Percentiles rank a stretch among this genome's conserved stretches.
Evolutionary conservation across 2,797 vertebrate genomes (phyloP).

Genomic region (Masticophis lateralis): DNA sequence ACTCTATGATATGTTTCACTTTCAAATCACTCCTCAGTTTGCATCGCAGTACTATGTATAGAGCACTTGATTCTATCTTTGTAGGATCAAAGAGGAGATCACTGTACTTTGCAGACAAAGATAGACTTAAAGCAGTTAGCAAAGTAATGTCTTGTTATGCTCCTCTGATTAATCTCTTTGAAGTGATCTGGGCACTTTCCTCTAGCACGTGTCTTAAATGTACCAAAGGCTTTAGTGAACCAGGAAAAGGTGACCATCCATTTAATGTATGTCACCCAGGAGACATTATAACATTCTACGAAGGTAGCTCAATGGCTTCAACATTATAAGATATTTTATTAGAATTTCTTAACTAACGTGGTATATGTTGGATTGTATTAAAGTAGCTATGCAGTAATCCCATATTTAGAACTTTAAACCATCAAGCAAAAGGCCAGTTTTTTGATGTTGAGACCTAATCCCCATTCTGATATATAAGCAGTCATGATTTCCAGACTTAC

Average conservation of each 20-base stretch:
- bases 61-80: constrained; percentile 51
- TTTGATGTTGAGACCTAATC: not conserved
- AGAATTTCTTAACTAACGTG: not conserved
- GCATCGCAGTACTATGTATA: constrained; percentile 55
- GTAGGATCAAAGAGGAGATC: constrained; percentile 67
- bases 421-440: not conserved
- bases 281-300: constrained; percentile 41
- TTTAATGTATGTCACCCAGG: constrained; percentile 54
- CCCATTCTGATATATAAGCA: not conserved
- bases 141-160: constrained; percentile 61
- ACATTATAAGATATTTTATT: not conserved
- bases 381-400: not conserved
- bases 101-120: constrained; percentile 64
- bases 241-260: constrained; percentile 62
- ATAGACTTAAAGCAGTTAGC: constrained; percentile 69
- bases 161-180: constrained; percentile 62
- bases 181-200: constrained; percentile 62
- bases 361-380: not conserved
- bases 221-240: constrained; percentile 58
- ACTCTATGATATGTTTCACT: constrained; percentile 43
- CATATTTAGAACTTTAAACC: not conserved
- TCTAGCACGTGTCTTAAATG: constrained; percentile 49
- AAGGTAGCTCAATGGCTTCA: constrained; percentile 39
- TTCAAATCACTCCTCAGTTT: constrained; percentile 55
- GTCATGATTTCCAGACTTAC: not conserved